phyloP scores from a whole-genome alignment of 2,888 invertebrate species.

The Molanna angustata region DNA sequence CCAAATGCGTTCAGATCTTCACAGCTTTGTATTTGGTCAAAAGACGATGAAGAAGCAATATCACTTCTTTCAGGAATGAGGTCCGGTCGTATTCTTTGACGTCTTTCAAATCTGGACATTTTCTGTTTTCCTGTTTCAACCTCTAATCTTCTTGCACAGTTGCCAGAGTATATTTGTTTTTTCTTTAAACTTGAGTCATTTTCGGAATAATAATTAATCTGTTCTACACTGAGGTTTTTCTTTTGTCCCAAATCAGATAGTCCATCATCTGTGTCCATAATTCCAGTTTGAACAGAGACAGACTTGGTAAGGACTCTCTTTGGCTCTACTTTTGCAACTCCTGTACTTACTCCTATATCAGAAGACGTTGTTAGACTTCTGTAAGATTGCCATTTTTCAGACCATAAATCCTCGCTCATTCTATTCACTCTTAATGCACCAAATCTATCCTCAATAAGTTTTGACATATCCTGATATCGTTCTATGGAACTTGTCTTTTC shows the following conservation, averaged over 20 bases:
- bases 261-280: slow-evolving; percentile 47
- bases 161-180: slow-evolving; percentile 49
- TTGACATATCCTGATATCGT: slow-evolving; percentile 70
- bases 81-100: slow-evolving; percentile 55
- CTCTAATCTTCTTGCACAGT: slow-evolving; percentile 29
- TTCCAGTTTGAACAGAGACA: slow-evolving; percentile 54
- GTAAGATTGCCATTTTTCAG: slow-evolving; percentile 54
- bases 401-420: slow-evolving; percentile 48
- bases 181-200: slow-evolving; percentile 52
- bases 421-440: slow-evolving; percentile 42
- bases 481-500: slow-evolving; percentile 69
- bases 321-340: slow-evolving; percentile 51
- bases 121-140: slow-evolving; percentile 39
- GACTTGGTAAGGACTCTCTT: slow-evolving; percentile 53
- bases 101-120: slow-evolving; percentile 46
- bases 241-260: slow-evolving; percentile 51
- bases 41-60: slow-evolving; percentile 51
- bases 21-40: slow-evolving; percentile 54
- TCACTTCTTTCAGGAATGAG: slow-evolving; percentile 51
- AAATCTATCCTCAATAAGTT: slow-evolving; percentile 65
- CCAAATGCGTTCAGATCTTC: slow-evolving; percentile 57
- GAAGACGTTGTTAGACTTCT: slow-evolving; percentile 54
- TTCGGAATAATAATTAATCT: slow-evolving; percentile 54
- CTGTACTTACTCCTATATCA: slow-evolving; percentile 49
- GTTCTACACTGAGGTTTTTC: slow-evolving; percentile 53